Evolutionary conservation across 2,888 invertebrate species (phyloP).

Genomic region (Phortica okadai): DNA sequence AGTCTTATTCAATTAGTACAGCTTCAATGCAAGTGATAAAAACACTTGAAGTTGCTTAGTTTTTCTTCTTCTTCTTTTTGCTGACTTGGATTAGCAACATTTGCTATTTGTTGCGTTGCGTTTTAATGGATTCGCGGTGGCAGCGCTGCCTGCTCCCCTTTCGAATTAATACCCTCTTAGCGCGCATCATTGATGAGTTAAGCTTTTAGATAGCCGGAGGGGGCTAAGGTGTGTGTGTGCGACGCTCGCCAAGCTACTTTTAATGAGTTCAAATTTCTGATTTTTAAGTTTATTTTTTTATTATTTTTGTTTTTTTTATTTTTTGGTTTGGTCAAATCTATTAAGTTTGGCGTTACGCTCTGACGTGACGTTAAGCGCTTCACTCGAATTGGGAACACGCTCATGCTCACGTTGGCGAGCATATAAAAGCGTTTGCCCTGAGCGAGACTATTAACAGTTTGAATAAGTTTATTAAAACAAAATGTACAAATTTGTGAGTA

Average conservation of each 20-base stretch:
- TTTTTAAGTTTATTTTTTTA: constrained; percentile 4
- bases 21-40: too few relatives aligned
- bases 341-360: constrained; percentile 57
- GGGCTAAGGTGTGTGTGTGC: constrained; percentile 35
- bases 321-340: constrained; percentile 42
- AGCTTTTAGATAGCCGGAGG: neutral
- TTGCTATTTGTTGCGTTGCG: neutral
- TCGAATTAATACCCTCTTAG: constrained; percentile 16
- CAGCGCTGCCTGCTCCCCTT: constrained; percentile 25
- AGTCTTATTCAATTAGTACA: neutral
- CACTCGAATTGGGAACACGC: constrained; percentile 12
- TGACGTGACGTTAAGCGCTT: constrained; percentile 34
- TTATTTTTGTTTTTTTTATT: constrained; percentile 43
- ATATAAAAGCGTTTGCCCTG: constrained; percentile 63
- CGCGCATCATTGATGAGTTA: constrained; percentile 17
- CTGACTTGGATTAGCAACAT: too few relatives aligned
- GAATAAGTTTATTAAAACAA: constrained; percentile 56
- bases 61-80: too few relatives aligned
- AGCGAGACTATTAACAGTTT: constrained; percentile 64
- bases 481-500: constrained; percentile 57
- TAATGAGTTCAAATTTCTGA: constrained; percentile 55
- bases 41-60: too few relatives aligned
- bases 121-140: constrained; percentile 18
- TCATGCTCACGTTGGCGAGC: constrained; percentile 34
- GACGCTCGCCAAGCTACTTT: constrained; percentile 46